phyloP scores from a whole-genome alignment of 2,888 invertebrate genomes.

The Tryphoninae sp. region DNA sequence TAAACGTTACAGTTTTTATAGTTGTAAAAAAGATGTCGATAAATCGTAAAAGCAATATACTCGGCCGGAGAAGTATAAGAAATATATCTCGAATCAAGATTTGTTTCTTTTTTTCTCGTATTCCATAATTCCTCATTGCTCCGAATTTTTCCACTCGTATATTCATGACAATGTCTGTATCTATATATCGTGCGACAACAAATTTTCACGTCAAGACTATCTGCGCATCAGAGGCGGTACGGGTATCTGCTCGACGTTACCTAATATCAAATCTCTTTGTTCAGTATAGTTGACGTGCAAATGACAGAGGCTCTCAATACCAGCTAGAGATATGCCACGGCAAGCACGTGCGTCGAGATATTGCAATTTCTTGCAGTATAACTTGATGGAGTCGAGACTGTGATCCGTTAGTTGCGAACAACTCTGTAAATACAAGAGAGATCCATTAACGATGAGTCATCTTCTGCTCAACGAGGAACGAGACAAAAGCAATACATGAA shows the following conservation, averaged over 20 bases:
- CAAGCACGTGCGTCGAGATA: conserved; percentile 85
- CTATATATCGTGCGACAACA: neutral
- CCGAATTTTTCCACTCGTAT: neutral
- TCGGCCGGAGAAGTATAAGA: neutral
- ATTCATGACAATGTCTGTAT: neutral
- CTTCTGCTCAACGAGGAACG: neutral
- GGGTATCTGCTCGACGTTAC: conserved; percentile 53
- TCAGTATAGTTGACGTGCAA: conserved; percentile 69
- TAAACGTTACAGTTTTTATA: neutral
- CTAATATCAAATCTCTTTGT: conserved; percentile 58
- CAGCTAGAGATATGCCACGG: conserved; percentile 82
- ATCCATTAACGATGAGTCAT: conserved; percentile 26
- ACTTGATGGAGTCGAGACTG: conserved; percentile 82
- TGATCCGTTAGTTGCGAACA: conserved; percentile 85
- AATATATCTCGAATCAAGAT: conserved; percentile 4
- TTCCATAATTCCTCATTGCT: neutral
- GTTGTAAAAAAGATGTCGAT: conserved; percentile 26
- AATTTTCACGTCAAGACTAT: conserved; percentile 50
- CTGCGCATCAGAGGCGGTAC: conserved; percentile 67
- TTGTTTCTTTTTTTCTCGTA: neutral
- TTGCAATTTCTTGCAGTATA: conserved; percentile 83
- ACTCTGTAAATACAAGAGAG: conserved; percentile 81
- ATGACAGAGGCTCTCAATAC: conserved; percentile 65
- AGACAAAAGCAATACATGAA: neutral
- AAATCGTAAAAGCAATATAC: conserved; percentile 1